phyloP scores from a whole-genome alignment of 2,797 vertebrate genomes.

The Pristis pectinata region DNA sequence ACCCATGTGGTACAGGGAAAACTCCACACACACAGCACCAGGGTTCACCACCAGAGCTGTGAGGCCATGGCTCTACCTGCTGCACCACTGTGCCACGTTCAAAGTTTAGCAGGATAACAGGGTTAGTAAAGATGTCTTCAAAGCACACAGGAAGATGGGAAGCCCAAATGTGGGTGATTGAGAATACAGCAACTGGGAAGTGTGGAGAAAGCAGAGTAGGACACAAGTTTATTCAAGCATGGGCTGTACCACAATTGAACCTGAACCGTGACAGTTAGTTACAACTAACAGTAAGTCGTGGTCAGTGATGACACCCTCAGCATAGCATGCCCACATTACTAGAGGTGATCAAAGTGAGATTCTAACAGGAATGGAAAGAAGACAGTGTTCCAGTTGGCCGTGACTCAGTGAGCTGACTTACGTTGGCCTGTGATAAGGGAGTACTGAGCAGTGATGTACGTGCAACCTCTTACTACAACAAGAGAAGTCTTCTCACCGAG shows the following conservation, averaged over 20 bases:
- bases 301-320: not conserved
- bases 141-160: not conserved
- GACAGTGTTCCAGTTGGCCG: no score
- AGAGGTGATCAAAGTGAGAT: not conserved
- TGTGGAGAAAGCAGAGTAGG: not conserved
- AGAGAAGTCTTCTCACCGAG: conserved; percentile 61
- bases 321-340: not conserved
- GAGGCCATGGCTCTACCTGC: no score
- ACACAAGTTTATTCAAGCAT: not conserved
- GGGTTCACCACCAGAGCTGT: no score
- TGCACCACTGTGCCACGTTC: no score
- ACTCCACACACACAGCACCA: no score
- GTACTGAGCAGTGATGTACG: not conserved
- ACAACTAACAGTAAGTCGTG: no score
- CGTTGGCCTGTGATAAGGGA: not conserved
- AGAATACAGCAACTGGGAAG: not conserved
- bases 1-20: no score
- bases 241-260: not conserved
- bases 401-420: not conserved
- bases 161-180: not conserved
- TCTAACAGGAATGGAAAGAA: not conserved
- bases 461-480: not conserved
- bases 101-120: not conserved
- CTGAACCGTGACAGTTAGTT: not conserved
- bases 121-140: not conserved